Evolutionary conservation across 2,113 vertebrate species (phyloP).

Genomic region (western clawed frog (Xenopus tropicalis)): DNA sequence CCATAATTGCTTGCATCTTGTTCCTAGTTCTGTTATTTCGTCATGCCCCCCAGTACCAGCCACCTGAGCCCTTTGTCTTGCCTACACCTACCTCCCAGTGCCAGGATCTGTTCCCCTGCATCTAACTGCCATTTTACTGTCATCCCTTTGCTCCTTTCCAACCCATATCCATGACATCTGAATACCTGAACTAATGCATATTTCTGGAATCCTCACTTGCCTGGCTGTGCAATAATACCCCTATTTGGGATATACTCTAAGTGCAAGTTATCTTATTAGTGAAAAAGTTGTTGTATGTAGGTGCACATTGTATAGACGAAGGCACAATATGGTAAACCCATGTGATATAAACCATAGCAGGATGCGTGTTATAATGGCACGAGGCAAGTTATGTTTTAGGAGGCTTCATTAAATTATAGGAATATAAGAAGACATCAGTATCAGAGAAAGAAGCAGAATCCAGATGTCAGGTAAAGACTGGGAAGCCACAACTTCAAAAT

Average conservation of each 20-base stretch:
- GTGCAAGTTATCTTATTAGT: neutral
- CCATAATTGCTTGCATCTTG: neutral
- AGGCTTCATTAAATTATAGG: neutral
- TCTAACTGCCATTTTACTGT: constrained; percentile 4
- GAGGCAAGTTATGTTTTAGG: constrained; percentile 3
- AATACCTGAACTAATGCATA: neutral
- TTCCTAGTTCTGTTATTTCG: neutral
- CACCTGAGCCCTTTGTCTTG: too few relatives aligned
- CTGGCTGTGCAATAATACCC: neutral
- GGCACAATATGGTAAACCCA: neutral
- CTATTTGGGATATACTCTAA: neutral
- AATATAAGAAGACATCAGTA: constrained; percentile 3
- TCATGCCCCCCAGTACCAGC: too few relatives aligned
- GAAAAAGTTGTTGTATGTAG: neutral
- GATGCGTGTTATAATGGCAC: constrained; percentile 1
- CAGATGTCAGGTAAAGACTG: neutral
- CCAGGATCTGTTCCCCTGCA: too few relatives aligned
- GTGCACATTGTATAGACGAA: neutral
- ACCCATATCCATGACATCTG: neutral
- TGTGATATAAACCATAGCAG: neutral
- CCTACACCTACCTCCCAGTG: too few relatives aligned
- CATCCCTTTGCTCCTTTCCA: neutral
- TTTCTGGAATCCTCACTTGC: neutral
- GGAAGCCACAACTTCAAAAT: neutral
- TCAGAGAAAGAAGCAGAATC: too few relatives aligned